These are phyloP conservation scores for Thryonomys swinderianus DNA, from an alignment of 2,113 vertebrate species.

Conservation along the genomic window DNA sequence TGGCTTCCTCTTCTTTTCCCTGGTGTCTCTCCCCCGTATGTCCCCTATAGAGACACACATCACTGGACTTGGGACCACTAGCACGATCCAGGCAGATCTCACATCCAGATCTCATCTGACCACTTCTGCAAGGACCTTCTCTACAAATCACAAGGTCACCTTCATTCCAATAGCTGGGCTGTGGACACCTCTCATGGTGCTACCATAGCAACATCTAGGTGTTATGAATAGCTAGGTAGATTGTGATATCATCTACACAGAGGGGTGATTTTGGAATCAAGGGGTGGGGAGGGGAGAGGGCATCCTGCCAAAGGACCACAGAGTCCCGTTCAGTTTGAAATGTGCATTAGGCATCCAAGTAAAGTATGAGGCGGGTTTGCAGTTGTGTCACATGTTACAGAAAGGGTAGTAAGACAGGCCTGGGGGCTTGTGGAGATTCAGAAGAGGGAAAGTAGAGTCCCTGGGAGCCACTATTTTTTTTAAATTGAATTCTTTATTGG, in stretches of 20 bases:
- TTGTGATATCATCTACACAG: background rate
- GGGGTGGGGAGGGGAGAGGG: background rate
- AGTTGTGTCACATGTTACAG: no score
- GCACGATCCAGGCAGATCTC: background rate
- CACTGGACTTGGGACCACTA: background rate
- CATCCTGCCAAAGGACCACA: background rate
- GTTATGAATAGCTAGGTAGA: background rate
- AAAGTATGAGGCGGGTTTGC: background rate
- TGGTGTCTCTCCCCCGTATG: background rate
- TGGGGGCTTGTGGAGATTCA: no score
- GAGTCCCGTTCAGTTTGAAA: background rate
- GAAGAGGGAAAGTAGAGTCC: accelerated
- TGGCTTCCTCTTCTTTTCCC: no score
- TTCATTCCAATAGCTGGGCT: background rate
- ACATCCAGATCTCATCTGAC: background rate
- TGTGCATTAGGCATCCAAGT: background rate
- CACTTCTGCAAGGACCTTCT: background rate
- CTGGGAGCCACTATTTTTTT: no score
- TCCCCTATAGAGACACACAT: background rate
- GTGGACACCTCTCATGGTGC: background rate
- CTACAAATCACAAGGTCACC: background rate
- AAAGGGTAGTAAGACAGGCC: no score
- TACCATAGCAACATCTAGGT: background rate
- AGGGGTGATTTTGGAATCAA: background rate
- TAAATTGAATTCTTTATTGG: no score